phyloP scores from a whole-genome alignment of 2,797 vertebrate species.

The Lycodopsis pacificus region DNA sequence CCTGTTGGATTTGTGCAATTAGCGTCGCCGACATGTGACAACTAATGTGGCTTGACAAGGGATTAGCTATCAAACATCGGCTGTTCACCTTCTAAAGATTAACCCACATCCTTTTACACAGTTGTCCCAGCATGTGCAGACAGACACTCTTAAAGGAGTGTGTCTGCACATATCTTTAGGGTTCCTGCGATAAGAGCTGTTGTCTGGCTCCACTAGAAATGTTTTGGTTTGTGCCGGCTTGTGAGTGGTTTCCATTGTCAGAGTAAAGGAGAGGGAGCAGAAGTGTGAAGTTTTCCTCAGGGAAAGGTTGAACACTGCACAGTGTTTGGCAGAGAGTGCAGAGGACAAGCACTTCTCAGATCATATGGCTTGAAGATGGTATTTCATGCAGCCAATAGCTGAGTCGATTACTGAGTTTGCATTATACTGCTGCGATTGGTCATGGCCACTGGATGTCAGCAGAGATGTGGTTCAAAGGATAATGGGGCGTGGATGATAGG shows the following conservation, averaged over 20 bases:
- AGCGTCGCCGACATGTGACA: constrained; percentile 29
- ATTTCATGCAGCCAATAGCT: not conserved
- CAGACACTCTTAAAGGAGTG: not conserved
- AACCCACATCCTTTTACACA: constrained; percentile 67
- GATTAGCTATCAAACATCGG: constrained; percentile 77
- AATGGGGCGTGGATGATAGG: not conserved
- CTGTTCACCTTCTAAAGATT: constrained; percentile 69
- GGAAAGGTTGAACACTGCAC: constrained; percentile 4
- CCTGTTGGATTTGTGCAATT: constrained; percentile 67
- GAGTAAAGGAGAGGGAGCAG: constrained; percentile 6
- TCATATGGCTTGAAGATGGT: not conserved
- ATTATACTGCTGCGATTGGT: constrained; percentile 24
- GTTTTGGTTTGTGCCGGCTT: constrained; percentile 48
- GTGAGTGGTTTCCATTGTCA: constrained; percentile 40
- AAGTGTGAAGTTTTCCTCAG: constrained; percentile 13
- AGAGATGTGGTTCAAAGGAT: constrained; percentile 39
- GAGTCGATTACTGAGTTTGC: not conserved
- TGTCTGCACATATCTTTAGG: constrained; percentile 32
- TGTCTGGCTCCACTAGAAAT: constrained; percentile 42
- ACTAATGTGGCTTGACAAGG: constrained; percentile 72
- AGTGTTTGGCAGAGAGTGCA: not conserved
- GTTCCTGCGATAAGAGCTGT: constrained; percentile 49
- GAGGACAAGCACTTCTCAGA: not conserved
- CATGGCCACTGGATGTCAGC: constrained; percentile 72
- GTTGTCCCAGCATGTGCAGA: constrained; percentile 44